Evolutionary conservation across 37 sponge, comb jelly and placozoan species (phyloP).

Genomic region (Lycopodina hypogea): DNA sequence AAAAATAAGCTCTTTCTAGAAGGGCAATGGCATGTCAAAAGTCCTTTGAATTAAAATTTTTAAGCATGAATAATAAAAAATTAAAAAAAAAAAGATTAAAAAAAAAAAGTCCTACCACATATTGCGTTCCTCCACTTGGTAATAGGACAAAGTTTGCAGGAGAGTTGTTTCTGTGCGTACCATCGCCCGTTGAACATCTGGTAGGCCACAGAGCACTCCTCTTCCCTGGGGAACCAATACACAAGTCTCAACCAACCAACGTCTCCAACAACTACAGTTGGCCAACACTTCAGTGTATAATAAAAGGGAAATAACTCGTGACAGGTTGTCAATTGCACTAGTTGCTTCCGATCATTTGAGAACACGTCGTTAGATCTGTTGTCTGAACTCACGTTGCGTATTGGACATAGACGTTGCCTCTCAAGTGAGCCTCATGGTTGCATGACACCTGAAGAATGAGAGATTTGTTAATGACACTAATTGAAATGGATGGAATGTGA

Average conservation of each 20-base stretch:
- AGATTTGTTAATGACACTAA: background rate
- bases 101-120: constrained; percentile 48
- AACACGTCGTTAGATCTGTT: too few species aligned
- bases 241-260: too few species aligned
- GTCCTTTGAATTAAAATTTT: too few species aligned
- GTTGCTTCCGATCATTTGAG: too few species aligned
- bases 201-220: constrained; percentile 76
- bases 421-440: constrained; percentile 90
- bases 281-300: background rate
- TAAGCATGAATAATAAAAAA: too few species aligned
- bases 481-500: too few species aligned
- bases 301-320: background rate
- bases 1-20: too few species aligned
- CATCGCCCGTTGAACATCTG: constrained; percentile 91
- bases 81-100: too few species aligned
- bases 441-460: constrained; percentile 70
- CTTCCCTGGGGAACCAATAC: constrained; percentile 53
- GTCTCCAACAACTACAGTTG: background rate
- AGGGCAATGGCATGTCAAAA: too few species aligned
- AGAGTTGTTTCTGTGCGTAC: constrained; percentile 89
- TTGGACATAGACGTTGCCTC: constrained; percentile 97
- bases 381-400: constrained; percentile 66
- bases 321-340: too few species aligned
- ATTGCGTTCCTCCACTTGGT: constrained; percentile 58
- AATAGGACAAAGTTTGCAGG: constrained; percentile 83